phyloP scores from a whole-genome alignment of 2,888 invertebrate genomes.

The Caenorhabditis imperialis region DNA sequence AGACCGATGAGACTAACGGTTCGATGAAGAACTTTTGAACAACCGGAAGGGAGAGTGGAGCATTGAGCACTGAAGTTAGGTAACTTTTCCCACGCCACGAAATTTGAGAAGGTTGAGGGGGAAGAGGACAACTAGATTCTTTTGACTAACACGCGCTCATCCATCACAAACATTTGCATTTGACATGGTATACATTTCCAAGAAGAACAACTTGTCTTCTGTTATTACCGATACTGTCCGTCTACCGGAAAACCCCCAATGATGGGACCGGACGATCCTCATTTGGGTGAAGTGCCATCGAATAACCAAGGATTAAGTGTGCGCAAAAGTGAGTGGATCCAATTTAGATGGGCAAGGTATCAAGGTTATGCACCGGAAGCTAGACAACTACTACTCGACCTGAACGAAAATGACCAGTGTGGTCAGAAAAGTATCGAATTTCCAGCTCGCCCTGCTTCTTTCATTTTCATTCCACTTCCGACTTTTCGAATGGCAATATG shows the following conservation, averaged over 20 bases:
- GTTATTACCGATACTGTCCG: slow-evolving; percentile 20
- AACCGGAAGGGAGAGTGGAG: slow-evolving; percentile 11
- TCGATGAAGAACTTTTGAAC: not conserved
- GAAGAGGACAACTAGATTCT: slow-evolving; percentile 22
- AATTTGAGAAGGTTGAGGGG: slow-evolving; percentile 38
- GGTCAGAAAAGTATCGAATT: no score
- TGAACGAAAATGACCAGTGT: no score
- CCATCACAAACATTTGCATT: slow-evolving; percentile 53
- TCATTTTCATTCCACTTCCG: not conserved
- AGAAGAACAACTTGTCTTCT: slow-evolving; percentile 33
- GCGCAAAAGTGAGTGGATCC: not conserved
- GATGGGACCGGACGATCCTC: not conserved
- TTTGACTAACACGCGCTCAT: slow-evolving; percentile 29
- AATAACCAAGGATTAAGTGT: slow-evolving; percentile 28
- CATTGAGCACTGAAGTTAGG: slow-evolving; percentile 14
- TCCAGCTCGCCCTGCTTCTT: not conserved
- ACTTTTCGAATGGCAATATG: slow-evolving; percentile 11
- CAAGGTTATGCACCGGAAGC: no score
- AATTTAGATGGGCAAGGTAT: no score
- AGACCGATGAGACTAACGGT: slow-evolving; percentile 2
- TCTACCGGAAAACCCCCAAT: not conserved
- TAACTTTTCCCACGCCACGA: slow-evolving; percentile 26
- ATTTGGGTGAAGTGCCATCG: not conserved
- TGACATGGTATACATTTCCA: slow-evolving; percentile 48
- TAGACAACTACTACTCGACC: no score